A percentile compares a stretch with the other conserved stretches of the same genome.
Evolutionary conservation across 1,140 invertebrate species (phyloP).

Genomic region (Bursaphelenchus mucronatus): DNA sequence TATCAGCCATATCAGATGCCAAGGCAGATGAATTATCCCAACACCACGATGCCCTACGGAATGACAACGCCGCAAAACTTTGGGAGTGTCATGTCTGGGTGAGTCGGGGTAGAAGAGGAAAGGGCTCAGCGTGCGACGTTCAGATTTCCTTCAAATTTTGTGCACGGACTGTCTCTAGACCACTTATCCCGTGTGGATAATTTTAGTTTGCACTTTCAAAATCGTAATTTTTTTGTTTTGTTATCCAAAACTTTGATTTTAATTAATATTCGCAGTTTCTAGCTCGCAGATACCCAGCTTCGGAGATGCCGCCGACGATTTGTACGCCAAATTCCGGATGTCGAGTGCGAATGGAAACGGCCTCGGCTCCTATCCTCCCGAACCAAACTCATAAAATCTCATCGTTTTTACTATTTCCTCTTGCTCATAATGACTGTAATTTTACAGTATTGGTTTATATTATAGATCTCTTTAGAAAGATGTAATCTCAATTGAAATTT

Average conservation of each 20-base stretch:
- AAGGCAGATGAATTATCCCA: constrained; percentile 40
- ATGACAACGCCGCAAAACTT: constrained; percentile 36
- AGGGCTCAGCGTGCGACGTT: neutral
- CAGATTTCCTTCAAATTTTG: neutral
- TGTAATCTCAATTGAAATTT: too few relatives aligned
- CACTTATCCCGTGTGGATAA: too few relatives aligned
- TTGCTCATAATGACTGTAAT: too few relatives aligned
- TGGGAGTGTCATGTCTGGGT: constrained; percentile 36
- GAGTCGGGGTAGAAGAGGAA: neutral
- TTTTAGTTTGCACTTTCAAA: too few relatives aligned
- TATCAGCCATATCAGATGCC: constrained; percentile 39
- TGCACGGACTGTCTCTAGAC: too few relatives aligned
- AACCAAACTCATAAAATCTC: too few relatives aligned
- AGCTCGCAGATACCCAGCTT: constrained; percentile 21
- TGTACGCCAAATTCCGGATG: constrained; percentile 16
- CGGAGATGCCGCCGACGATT: constrained; percentile 26
- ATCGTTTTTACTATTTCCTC: too few relatives aligned
- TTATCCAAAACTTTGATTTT: neutral
- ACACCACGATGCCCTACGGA: constrained; percentile 36
- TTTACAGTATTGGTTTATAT: too few relatives aligned
- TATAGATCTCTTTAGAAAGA: too few relatives aligned
- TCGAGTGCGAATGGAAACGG: too few relatives aligned
- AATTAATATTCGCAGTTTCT: neutral
- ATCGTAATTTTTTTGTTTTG: neutral
- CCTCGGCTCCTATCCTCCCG: too few relatives aligned